Percentiles rank a stretch among this genome's conserved stretches.
phyloP scores from a whole-genome alignment of 2,113 vertebrate species.

The Catharus fuscescens region DNA sequence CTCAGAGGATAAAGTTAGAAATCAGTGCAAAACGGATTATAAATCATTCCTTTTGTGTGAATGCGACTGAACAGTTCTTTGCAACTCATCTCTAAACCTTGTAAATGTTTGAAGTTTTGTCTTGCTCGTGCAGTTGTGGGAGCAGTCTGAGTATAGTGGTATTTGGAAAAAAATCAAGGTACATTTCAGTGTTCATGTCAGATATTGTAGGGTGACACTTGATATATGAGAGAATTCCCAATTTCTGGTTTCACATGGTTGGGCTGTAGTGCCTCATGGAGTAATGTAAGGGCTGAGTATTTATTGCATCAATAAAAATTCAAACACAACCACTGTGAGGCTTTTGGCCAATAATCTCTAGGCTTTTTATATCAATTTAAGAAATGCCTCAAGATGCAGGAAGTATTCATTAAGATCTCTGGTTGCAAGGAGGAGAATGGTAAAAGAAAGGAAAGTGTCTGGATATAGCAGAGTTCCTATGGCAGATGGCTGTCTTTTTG shows the following conservation, averaged over 20 bases:
- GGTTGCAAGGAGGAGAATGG: background rate
- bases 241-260: background rate
- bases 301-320: constrained; percentile 39
- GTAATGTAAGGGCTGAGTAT: background rate
- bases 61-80: background rate
- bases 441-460: background rate
- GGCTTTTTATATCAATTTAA: constrained; percentile 26
- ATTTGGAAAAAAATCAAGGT: background rate
- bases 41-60: background rate
- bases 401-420: background rate
- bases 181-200: background rate
- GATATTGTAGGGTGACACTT: background rate
- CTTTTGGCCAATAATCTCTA: constrained; percentile 3
- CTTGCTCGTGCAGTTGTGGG: background rate
- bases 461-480: background rate
- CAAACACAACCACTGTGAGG: background rate
- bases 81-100: background rate
- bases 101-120: background rate
- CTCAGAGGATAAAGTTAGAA: background rate
- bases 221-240: constrained; percentile 23
- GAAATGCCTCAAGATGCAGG: background rate
- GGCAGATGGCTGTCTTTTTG: background rate
- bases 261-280: background rate
- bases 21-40: background rate
- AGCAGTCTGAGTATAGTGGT: background rate